Evolutionary conservation across 2,888 invertebrate species (phyloP), one percentile per base, ranked within the genome.

Genomic region (Pharmacophagus antenor): DNA sequence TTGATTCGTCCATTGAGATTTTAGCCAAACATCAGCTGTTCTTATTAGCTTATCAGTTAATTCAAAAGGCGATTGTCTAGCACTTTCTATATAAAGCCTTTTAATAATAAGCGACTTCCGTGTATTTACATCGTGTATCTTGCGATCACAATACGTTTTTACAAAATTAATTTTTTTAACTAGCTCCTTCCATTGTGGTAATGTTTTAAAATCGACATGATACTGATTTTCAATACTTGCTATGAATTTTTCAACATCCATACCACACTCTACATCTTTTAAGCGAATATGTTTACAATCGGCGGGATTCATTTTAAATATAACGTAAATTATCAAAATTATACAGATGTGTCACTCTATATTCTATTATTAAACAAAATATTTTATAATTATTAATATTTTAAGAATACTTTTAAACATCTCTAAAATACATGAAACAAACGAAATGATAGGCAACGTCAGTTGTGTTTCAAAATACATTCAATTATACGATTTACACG

Each of bases 61-160:
- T 56, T 79, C 73, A 69, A 88, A 88, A 0, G 89, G 88, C 1
- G 87, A 80, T 41, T 65, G 67, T 67, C 83, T 80, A 12, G 68
- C 74, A 17, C 65, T 69, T 66, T 89, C 71, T 48, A 65, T 66
- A 46, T 74, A 79, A 41, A 90, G 64, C 62, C 84, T 88, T 3
- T 83, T 62, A 62, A 88, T 77, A 56, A 90, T 88, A 17, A 63
- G 46, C 25, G 58, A 46, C 62, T 85, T 84, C 21, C 85, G 80
- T n/a, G 60, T 47, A 20, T 75, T 70, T 23, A 80, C 75, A 48
- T 70, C 72, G 68, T 77, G 74, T 54, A 84, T 70, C 71, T 68
- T 81, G 47, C 66, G 71, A 63, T 79, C 79, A 52, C 65, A 80
- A 41, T 80, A 73, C 1, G 74, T 77, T 25, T 70, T 67, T 17